Evolutionary conservation across 1,140 invertebrate genomes (phyloP).

Genomic region (Anoplophora glabripennis): DNA sequence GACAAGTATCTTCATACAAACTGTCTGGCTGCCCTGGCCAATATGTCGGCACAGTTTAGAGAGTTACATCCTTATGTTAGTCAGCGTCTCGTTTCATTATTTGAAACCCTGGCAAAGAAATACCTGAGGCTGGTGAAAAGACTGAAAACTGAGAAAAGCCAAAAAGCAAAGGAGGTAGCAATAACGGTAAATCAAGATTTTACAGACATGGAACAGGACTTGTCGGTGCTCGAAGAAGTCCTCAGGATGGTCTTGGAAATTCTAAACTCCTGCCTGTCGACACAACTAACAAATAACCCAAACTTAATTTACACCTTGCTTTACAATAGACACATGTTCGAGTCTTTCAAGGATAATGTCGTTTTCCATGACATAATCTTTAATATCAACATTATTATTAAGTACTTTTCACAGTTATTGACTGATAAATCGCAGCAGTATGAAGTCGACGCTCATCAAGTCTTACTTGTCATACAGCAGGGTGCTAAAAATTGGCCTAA

Average conservation of each 20-base stretch:
- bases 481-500: slow-evolving; percentile 85
- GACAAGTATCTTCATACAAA: slow-evolving; percentile 97
- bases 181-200: slow-evolving; percentile 38
- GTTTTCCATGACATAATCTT: slow-evolving; percentile 94
- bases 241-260: slow-evolving; percentile 95
- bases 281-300: slow-evolving; percentile 86
- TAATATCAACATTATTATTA: slow-evolving; percentile 88
- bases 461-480: slow-evolving; percentile 82
- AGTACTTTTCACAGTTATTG: slow-evolving; percentile 48
- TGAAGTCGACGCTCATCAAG: slow-evolving; percentile 78
- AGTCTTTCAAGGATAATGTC: slow-evolving; percentile 79
- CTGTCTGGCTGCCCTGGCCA: slow-evolving; percentile 95
- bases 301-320: slow-evolving; percentile 95
- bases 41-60: slow-evolving; percentile 95
- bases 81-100: slow-evolving; percentile 85
- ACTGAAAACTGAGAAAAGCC: slow-evolving; percentile 41
- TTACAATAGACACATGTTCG: slow-evolving; percentile 91
- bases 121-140: slow-evolving; percentile 48
- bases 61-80: slow-evolving; percentile 94
- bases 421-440: slow-evolving; percentile 44
- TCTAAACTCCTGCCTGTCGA: slow-evolving; percentile 87
- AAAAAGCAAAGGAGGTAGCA: slow-evolving; percentile 43
- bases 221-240: slow-evolving; percentile 95
- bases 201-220: slow-evolving; percentile 72
- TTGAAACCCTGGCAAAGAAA: slow-evolving; percentile 82